Base-by-base conservation (phyloP, 2,797 vertebrate genomes). In the Mallotus villosus region DNA sequence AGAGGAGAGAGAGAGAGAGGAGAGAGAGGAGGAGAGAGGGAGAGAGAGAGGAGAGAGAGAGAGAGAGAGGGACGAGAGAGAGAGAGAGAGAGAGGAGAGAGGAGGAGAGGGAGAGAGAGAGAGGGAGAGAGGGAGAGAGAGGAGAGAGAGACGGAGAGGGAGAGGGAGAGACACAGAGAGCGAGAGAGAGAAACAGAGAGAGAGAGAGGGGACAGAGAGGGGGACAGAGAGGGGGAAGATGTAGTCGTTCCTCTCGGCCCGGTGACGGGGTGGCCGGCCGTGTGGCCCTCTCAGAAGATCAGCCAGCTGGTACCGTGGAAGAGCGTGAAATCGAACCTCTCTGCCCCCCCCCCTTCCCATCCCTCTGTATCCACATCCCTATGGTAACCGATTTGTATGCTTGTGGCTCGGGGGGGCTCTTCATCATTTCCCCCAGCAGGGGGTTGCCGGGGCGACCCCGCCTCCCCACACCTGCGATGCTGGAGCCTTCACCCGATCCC, bases 321-420 rank as follows among this genome's bases (percentile, higher is more conserved):
- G 41, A 41, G 41, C 2, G 11, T 14, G 41, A 41, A 41, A 41
- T 41, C 0, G 2, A 34, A 34, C 32, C 32, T 8, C 32, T 34
- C 37, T 11, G 2, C 11, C 37, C 32, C 41, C 9, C 41, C 41
- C 41, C 37, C 0, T 7, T 2, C 37, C 41, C 41, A 41, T 79
- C 62, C 29, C 53, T 41, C 70, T 14, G 32, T 34, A 24, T 74
- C 70, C 72, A 72, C 74, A 57, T 81, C 74, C 41, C 76, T 73
- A 73, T 76, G 63, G 78, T 49, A 75, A 83, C 80, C 72, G 76
- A 84, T 87, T 82, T 81, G 74, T 61, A 81, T 63, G 71, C 16
- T 22, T 71, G 77, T 55, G 24, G 77, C 71, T 77, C 32, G 76
- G 62, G 76, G 62, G 79, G 63, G 41, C 68, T 76, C 75, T 84